Base-by-base conservation (phyloP, 2,113 vertebrate species). In the Ahaetulla prasina region DNA sequence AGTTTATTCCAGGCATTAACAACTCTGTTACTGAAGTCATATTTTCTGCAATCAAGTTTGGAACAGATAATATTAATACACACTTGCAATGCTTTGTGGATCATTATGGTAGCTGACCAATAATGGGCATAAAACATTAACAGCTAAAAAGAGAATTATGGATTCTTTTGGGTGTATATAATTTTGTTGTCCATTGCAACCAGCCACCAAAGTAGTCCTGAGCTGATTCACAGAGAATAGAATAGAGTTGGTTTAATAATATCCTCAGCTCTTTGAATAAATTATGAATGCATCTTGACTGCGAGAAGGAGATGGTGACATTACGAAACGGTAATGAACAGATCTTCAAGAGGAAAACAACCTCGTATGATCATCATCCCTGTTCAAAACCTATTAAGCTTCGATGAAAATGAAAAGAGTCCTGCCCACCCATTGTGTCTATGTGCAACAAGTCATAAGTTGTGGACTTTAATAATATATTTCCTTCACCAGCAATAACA, bases 381-480 rank as follows among this genome's bases (percentile, higher is more conserved):
- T 80, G 93, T 96, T 96, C 94, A 95, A 97, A 97, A 97, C 95
- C 94, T 95, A 97, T 97, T 97, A 97, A 96, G 94, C 94, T 90
- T 94, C 95, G 96, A 95, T 96, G 96, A 96, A 96, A 97, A 95
- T 95, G 92, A 95, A 95, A 93, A 94, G 68, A 91, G 94, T 53
- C 57, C 23, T 10, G 8, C 23, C 55, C 53, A 53, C 95, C 87
- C 16, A 18, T 39, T 86, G 63, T 94, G 90, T 95, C 95, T 96
- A 95, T 96, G 94, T 96, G 96, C 97, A 97, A 97, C 97, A 98
- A 97, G 97, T 98, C 94, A 93, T 96, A 96, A 97, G 95, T 97
- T 97, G 97, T 97, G 97, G 97, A 97, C 97, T 97, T 98, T 92
- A 97, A 97, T 97, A 97, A 97, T 98, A 97, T 97, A 97, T 97